Evolutionary conservation across 1,140 invertebrate species (phyloP), one percentile per base, ranked within the genome.

Genomic region (Eueides isabella): DNA sequence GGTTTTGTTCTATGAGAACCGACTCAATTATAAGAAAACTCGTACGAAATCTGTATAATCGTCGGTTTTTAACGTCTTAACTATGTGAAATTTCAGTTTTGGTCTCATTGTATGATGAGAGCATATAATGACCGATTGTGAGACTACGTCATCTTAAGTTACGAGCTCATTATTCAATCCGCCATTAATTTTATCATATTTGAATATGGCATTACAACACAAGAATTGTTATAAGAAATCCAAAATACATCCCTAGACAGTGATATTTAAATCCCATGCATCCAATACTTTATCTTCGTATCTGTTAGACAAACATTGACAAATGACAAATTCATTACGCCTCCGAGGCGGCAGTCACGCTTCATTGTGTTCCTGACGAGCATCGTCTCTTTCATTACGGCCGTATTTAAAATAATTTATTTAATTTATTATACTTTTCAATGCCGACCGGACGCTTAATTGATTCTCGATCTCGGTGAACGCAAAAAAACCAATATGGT

Each of bases 1-100:
- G 75, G 83, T 88, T 90, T 92, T 88, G 86, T 92, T 92, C 91
- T 92, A 88, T 93, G 91, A 84, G 91, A 93, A 93, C 91, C 84
- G 86, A 82, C 84, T 90, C 89, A 93, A 93, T 93, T 93, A 91
- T 90, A 77, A 80, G 78, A 83, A 75, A 81, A 78, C 84, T 80
- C 82, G 80, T 90, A 92, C 86, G 85, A 93, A 93, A 92, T 90
- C 82, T 79, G 83, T 86, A 88, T 93, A 93, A 93, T 92, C 89
- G 89, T 87, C 79, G 82, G 85, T 90, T 91, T 92, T 92, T 93
- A 92, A 92, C 84, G 80, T 85, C 88, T 89, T 93, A 93, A 93
- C 90, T 93, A 91, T 93, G 91, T 84, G 91, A 93, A 92, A 90
- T 82, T 83, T 78, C 78, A 83, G 76, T 83, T 89, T 90, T 88